Evolutionary conservation across 2,888 invertebrate species (phyloP).

Genomic region (Antheraea assamensis): DNA sequence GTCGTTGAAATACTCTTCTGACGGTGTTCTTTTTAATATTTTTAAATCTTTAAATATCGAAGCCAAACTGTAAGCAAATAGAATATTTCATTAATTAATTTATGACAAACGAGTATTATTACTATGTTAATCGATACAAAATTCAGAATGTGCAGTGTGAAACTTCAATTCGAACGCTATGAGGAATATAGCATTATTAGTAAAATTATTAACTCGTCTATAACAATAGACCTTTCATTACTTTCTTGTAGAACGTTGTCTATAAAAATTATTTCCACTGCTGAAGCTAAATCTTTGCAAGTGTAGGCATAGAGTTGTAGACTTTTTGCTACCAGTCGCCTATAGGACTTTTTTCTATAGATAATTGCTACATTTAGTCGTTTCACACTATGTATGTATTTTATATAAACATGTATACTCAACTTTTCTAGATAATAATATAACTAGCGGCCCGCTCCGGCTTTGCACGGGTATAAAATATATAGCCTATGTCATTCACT

Average conservation of each 20-base stretch:
- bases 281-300: neutral
- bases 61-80: constrained; percentile 56
- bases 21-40: neutral
- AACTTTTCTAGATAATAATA: too few relatives aligned
- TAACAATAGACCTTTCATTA: neutral
- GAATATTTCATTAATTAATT: neutral
- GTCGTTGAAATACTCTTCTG: constrained; percentile 1
- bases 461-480: too few relatives aligned
- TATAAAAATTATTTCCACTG: neutral
- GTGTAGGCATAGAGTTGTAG: neutral
- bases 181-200: too few relatives aligned
- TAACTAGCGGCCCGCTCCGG: too few relatives aligned
- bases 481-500: too few relatives aligned
- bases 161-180: too few relatives aligned
- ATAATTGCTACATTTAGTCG: neutral
- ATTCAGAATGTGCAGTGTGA: too few relatives aligned
- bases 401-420: too few relatives aligned
- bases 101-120: too few relatives aligned
- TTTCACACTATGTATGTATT: neutral
- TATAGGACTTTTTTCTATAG: neutral
- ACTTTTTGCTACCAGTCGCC: neutral
- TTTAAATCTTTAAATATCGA: constrained; percentile 47
- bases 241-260: neutral
- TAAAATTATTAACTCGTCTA: too few relatives aligned
- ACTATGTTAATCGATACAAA: too few relatives aligned